phyloP scores from a whole-genome alignment of 2,888 invertebrate genomes.

The Drosophila heteroneura region DNA sequence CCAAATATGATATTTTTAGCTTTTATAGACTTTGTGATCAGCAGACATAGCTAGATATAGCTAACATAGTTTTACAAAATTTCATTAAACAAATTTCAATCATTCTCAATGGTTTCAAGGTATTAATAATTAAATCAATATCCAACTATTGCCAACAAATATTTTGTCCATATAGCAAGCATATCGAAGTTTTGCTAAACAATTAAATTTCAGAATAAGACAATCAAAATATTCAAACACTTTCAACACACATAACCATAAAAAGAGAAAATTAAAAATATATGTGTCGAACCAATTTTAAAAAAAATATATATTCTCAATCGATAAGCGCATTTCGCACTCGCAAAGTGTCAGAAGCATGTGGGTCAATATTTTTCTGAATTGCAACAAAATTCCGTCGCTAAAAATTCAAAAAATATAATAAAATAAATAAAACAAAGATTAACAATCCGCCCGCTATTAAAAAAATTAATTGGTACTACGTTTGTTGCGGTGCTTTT shows the following conservation, averaged over 20 bases:
- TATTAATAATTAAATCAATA: conserved; percentile 4
- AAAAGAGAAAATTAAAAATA: conserved; percentile 10
- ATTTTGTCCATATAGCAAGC: conserved; percentile 47
- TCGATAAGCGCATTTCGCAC: conserved; percentile 11
- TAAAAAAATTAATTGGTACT: conserved; percentile 41
- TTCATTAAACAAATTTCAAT: background rate
- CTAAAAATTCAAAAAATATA: conserved; percentile 25
- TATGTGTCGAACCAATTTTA: conserved; percentile 44
- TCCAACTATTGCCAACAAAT: conserved; percentile 45
- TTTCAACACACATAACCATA: conserved; percentile 26
- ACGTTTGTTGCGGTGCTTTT: conserved; percentile 15
- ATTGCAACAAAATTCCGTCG: conserved; percentile 51
- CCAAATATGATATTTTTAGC: background rate
- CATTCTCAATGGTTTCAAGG: background rate
- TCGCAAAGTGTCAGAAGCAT: conserved; percentile 27
- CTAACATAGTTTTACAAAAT: background rate
- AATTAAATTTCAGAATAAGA: conserved; percentile 35
- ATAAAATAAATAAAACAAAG: background rate
- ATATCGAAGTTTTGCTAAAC: conserved; percentile 28
- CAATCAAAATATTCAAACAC: conserved; percentile 13
- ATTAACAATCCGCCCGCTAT: background rate
- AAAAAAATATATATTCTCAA: conserved; percentile 17
- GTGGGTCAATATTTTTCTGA: conserved; percentile 43
- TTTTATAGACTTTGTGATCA: background rate
- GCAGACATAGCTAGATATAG: background rate